Percentiles rank a stretch among this genome's conserved stretches.
Conservation (phyloP, 53 echinoderm and acorn worm genomes). For the Echinarachnius parma region DNA sequence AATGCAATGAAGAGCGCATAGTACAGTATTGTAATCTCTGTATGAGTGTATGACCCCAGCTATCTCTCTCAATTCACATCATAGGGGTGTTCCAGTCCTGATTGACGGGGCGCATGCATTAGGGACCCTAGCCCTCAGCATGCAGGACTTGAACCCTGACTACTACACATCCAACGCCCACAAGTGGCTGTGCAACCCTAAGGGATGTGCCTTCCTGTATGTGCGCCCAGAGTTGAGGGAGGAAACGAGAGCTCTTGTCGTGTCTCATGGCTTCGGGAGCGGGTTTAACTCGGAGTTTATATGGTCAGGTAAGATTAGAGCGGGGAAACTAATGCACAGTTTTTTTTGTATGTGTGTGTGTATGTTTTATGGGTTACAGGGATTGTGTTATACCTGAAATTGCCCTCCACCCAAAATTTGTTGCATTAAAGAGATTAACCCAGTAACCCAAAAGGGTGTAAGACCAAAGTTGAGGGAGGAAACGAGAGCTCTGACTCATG, state of each 20-base stretch:
- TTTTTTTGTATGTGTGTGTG: too few relatives aligned
- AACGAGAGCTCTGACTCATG: slow-evolving; percentile 55
- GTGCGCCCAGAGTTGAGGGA: slow-evolving; percentile 46
- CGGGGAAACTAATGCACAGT: too few relatives aligned
- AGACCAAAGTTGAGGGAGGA: slow-evolving; percentile 36
- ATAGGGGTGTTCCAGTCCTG: slow-evolving; percentile 73
- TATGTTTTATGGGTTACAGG: too few relatives aligned
- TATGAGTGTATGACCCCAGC: too few relatives aligned
- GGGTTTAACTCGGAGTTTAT: slow-evolving; percentile 81
- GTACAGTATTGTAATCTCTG: too few relatives aligned
- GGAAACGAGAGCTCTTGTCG: slow-evolving; percentile 49
- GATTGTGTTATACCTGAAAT: too few relatives aligned
- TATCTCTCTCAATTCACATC: too few relatives aligned
- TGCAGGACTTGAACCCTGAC: slow-evolving; percentile 51
- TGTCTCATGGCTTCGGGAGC: slow-evolving; percentile 82
- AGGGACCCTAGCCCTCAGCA: slow-evolving; percentile 57
- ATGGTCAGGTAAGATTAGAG: slow-evolving; percentile 74
- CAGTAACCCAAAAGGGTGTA: too few relatives aligned
- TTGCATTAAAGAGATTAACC: too few relatives aligned
- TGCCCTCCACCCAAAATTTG: too few relatives aligned
- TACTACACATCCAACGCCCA: slow-evolving; percentile 78
- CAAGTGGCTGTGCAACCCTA: slow-evolving; percentile 77
- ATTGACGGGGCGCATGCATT: slow-evolving; percentile 77
- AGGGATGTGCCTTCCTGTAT: slow-evolving; percentile 70
- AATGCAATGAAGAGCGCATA: too few relatives aligned